Evolutionary conservation across 2,113 vertebrate genomes (phyloP).

Genomic region (Myrmecophaga tridactyla): DNA sequence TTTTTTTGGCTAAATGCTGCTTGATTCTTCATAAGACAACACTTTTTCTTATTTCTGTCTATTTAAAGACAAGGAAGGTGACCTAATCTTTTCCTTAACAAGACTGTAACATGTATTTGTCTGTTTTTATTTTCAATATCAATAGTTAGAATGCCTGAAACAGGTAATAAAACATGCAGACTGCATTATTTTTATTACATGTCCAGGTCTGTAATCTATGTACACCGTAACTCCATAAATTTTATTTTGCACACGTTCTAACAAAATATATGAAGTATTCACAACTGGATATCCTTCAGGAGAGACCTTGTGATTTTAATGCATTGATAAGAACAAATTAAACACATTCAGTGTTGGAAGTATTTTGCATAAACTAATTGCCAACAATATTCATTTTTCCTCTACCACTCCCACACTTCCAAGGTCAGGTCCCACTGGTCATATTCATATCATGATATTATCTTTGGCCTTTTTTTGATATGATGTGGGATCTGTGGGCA

Average conservation of each 20-base stretch:
- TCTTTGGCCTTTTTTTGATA: neutral
- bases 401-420: neutral
- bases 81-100: neutral
- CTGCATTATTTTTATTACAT: neutral
- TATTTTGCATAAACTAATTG: neutral
- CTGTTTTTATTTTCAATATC: no score
- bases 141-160: neutral
- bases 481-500: neutral
- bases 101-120: neutral
- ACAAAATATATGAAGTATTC: neutral
- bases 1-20: neutral
- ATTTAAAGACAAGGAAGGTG: neutral
- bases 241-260: neutral
- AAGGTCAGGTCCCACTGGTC: neutral
- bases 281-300: neutral
- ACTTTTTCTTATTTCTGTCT: neutral
- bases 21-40: neutral
- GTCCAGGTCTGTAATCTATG: neutral
- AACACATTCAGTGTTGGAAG: neutral
- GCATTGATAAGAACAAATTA: slow-evolving; percentile 32
- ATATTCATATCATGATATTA: neutral
- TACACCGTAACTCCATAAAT: neutral
- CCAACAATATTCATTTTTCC: neutral
- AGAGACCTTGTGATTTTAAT: slow-evolving; percentile 12
- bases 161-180: neutral